Evolutionary conservation across 2,888 invertebrate species (phyloP).

Genomic region (Entomobrya multifasciata): DNA sequence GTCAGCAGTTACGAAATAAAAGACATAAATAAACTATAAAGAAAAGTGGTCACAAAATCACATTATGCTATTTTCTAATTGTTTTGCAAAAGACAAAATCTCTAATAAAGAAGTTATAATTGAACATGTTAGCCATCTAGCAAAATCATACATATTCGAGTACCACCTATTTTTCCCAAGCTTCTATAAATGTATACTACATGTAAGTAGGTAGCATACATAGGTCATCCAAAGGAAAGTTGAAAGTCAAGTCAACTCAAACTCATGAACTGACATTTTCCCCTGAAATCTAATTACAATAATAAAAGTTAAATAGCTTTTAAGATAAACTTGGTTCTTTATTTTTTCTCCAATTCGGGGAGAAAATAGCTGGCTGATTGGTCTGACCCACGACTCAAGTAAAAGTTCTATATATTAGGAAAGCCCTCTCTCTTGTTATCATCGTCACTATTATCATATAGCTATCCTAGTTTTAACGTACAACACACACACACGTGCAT

Average conservation of each 20-base stretch:
- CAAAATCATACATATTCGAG: too few species aligned
- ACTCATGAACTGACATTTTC: constrained; percentile 26
- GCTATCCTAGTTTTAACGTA: background rate
- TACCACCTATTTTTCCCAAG: too few species aligned
- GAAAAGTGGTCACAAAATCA: too few species aligned
- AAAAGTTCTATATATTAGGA: constrained; percentile 22
- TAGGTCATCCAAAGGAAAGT: background rate
- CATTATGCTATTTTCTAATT: too few species aligned
- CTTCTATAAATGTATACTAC: too few species aligned
- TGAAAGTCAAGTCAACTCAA: constrained; percentile 1
- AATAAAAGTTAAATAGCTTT: constrained; percentile 40
- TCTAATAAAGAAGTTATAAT: too few species aligned
- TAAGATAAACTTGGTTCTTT: background rate
- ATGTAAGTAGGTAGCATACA: constrained; percentile 22
- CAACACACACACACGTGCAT: background rate
- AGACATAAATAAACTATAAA: too few species aligned
- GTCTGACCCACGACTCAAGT: too few species aligned
- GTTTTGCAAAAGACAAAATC: too few species aligned
- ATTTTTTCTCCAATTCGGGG: background rate
- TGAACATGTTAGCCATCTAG: too few species aligned
- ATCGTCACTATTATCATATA: too few species aligned
- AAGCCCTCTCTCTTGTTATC: background rate
- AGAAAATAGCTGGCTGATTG: constrained; percentile 38
- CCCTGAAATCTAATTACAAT: constrained; percentile 13
- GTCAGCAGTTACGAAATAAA: too few species aligned